A percentile compares a stretch with the other conserved stretches of the same genome.
These are phyloP conservation scores for Tinea pellionella DNA, from an alignment of 2,888 invertebrate genomes.

Conservation along the genomic window DNA sequence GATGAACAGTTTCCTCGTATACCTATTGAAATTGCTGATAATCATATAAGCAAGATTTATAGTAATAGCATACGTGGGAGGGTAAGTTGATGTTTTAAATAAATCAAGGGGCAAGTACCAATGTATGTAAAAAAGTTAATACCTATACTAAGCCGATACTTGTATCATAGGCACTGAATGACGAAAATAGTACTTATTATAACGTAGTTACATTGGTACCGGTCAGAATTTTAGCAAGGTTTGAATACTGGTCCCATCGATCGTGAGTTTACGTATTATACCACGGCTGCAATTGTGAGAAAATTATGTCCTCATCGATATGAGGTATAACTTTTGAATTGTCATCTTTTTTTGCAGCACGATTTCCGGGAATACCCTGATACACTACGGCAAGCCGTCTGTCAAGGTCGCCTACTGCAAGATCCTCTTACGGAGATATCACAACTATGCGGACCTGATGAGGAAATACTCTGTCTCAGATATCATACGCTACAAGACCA, in stretches of 20 bases:
- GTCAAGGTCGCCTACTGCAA: constrained; percentile 90
- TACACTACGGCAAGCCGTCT: constrained; percentile 91
- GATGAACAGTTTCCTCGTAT: constrained; percentile 90
- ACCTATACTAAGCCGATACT: no score
- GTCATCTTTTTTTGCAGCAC: constrained; percentile 39
- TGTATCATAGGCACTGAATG: no score
- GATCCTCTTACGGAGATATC: constrained; percentile 97
- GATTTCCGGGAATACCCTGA: constrained; percentile 96
- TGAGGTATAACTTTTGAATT: no score
- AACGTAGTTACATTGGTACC: no score
- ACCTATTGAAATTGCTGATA: constrained; percentile 92
- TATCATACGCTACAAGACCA: constrained; percentile 90
- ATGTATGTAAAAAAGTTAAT: no score
- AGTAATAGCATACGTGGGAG: constrained; percentile 89
- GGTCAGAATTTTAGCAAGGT: no score
- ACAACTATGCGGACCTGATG: constrained; percentile 94
- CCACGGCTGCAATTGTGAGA: no score
- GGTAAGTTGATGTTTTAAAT: constrained; percentile 37
- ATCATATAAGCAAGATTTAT: constrained; percentile 92
- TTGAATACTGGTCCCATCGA: no score
- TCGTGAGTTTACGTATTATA: no score
- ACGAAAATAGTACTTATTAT: no score
- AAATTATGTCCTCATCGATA: no score
- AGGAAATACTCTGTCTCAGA: constrained; percentile 94
- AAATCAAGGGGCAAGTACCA: neutral